Percentiles rank a stretch among this genome's conserved stretches.
Conservation (phyloP, 2,113 vertebrate species). For the Ivindomyrus marchei region DNA sequence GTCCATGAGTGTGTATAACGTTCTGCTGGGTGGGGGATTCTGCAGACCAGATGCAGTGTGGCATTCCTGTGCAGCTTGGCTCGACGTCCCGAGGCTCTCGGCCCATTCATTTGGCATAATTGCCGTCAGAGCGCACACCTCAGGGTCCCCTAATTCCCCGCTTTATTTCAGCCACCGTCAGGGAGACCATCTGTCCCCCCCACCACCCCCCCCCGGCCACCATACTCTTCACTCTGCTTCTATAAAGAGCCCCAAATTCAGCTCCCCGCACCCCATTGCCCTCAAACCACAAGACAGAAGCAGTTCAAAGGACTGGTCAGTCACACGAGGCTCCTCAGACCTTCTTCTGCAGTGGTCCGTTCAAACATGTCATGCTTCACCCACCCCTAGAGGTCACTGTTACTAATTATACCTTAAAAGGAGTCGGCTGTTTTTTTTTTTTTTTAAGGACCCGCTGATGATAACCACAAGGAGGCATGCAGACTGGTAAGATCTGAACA, state of each 20-base stretch:
- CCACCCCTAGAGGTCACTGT: conserved; percentile 18
- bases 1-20: neutral
- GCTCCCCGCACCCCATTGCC: conserved; percentile 46
- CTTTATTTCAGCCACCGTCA: conserved; percentile 96
- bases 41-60: conserved; percentile 81
- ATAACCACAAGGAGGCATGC: conserved; percentile 47
- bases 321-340: conserved; percentile 28
- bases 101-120: conserved; percentile 99
- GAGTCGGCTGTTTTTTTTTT: conserved; percentile 25
- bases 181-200: conserved; percentile 92
- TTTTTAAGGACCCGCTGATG: conserved; percentile 57
- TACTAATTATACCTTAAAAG: conserved; percentile 41
- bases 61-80: conserved; percentile 75
- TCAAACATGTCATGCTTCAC: conserved; percentile 29
- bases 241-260: conserved; percentile 29
- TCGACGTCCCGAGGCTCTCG: conserved; percentile 79
- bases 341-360: conserved; percentile 33
- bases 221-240: conserved; percentile 50
- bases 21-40: conserved; percentile 70
- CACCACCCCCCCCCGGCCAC: conserved; percentile 57
- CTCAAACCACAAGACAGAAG: conserved; percentile 41
- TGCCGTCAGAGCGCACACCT: conserved; percentile 92
- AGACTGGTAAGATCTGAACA: conserved; percentile 35
- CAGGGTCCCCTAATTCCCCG: conserved; percentile 91
- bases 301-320: conserved; percentile 6